A percentile compares a stretch with the other conserved stretches of the same genome.
These are phyloP conservation scores for Papilio dardanus DNA, from an alignment of 1,140 invertebrate genomes.

Conservation along the genomic window DNA sequence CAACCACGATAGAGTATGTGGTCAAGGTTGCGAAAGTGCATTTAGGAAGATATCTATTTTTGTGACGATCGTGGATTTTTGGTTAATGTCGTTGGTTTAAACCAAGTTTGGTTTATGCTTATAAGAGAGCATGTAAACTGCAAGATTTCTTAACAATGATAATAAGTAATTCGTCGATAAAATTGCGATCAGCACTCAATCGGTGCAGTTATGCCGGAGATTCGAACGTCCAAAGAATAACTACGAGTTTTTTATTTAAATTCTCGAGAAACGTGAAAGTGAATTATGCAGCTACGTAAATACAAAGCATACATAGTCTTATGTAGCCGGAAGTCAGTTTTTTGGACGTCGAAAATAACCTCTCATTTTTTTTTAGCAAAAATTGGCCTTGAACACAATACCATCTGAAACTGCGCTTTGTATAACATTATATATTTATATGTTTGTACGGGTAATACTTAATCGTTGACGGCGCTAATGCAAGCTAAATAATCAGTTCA, in stretches of 20 bases:
- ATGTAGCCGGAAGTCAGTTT: conserved; percentile 16
- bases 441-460: too few species aligned
- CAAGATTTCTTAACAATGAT: not conserved
- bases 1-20: not conserved
- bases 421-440: too few species aligned
- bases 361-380: not conserved
- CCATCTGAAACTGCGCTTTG: not conserved
- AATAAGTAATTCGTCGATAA: not conserved
- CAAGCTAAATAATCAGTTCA: not conserved
- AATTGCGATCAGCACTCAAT: conserved; percentile 4
- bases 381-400: not conserved
- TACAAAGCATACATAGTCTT: conserved; percentile 27
- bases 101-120: not conserved
- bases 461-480: too few species aligned
- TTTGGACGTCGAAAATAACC: not conserved
- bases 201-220: conserved; percentile 38
- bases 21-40: not conserved
- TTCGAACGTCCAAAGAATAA: conserved; percentile 45
- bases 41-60: not conserved
- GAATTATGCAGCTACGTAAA: conserved; percentile 42
- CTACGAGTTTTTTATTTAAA: conserved; percentile 54
- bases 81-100: not conserved
- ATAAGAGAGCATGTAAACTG: not conserved
- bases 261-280: conserved; percentile 51
- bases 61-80: not conserved